phyloP scores from a whole-genome alignment of 37 sponge, comb jelly and placozoan genomes.

The Mnemiopsis leidyi region DNA sequence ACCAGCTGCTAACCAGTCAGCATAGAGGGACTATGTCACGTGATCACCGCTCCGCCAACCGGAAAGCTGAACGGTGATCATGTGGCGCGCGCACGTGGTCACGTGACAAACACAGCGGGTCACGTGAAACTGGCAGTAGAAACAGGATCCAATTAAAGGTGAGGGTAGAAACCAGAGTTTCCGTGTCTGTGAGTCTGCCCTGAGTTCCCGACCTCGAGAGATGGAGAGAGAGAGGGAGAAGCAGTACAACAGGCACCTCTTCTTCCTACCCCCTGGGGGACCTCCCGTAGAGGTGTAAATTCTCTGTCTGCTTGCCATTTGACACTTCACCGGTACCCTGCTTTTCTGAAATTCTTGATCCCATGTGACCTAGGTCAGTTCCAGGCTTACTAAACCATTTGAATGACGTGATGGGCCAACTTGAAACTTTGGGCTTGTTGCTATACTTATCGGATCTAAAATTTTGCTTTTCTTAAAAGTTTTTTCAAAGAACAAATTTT shows the following conservation, averaged over 20 bases:
- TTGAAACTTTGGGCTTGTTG: too few relatives aligned
- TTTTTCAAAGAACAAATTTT: too few relatives aligned
- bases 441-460: too few relatives aligned
- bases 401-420: too few relatives aligned
- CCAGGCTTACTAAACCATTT: too few relatives aligned
- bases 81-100: not conserved
- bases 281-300: not conserved
- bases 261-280: not conserved
- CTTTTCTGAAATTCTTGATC: too few relatives aligned
- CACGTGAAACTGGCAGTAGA: not conserved
- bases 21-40: not conserved
- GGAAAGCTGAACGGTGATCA: not conserved
- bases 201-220: not conserved
- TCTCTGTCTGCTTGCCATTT: conserved; percentile 46
- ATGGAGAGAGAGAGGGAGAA: too few relatives aligned
- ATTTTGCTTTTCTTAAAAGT: too few relatives aligned
- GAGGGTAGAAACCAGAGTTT: not conserved
- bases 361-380: too few relatives aligned
- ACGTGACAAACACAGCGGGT: not conserved
- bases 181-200: not conserved
- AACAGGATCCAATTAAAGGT: not conserved
- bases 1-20: not conserved
- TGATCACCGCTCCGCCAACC: not conserved
- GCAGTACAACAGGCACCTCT: not conserved
- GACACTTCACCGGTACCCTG: not conserved